phyloP scores from a whole-genome alignment of 1,140 invertebrate species.

The Formica selysi region DNA sequence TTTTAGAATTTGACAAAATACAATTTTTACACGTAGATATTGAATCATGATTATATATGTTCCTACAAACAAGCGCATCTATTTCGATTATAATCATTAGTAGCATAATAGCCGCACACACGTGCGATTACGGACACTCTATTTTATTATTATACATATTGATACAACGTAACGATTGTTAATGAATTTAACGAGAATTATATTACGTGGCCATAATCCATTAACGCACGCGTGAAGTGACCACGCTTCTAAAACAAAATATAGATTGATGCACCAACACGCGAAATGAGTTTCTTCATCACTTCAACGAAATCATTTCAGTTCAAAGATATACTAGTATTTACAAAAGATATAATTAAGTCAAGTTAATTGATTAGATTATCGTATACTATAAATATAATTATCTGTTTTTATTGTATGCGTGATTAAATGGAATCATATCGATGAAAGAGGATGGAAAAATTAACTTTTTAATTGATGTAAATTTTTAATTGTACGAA shows the following conservation, averaged over 20 bases:
- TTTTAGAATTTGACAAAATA: constrained; percentile 12
- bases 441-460: not conserved
- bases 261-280: constrained; percentile 7
- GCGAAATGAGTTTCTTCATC: not conserved
- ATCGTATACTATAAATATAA: not conserved
- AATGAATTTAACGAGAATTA: constrained; percentile 22
- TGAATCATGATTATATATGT: not conserved
- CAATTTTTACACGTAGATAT: not conserved
- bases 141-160: constrained; percentile 42
- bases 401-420: not conserved
- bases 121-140: constrained; percentile 12
- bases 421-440: constrained; percentile 5
- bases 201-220: constrained; percentile 35
- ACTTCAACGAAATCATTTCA: not conserved
- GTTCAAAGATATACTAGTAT: not conserved
- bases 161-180: constrained; percentile 41
- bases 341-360: constrained; percentile 10
- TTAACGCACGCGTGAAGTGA: constrained; percentile 8
- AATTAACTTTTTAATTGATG: not conserved
- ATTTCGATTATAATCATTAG: constrained; percentile 33
- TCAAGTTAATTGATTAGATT: constrained; percentile 35
- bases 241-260: constrained; percentile 12
- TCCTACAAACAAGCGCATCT: not conserved
- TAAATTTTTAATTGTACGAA: not conserved
- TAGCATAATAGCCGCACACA: not conserved